These are phyloP conservation scores for Zygaena filipendulae DNA, from an alignment of 2,888 invertebrate species.

Conservation along the genomic window DNA sequence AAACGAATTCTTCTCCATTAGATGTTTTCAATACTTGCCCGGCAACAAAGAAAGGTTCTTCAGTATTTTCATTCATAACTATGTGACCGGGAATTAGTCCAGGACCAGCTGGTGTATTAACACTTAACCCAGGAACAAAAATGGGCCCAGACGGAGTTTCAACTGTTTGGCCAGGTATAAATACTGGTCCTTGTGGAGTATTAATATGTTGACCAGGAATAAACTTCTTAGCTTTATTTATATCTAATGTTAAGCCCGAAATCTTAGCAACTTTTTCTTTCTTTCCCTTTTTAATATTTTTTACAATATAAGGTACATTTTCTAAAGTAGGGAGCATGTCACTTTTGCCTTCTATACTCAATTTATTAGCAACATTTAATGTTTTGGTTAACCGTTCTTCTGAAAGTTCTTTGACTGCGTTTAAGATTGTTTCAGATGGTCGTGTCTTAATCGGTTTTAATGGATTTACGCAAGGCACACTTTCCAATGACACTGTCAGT, in stretches of 20 bases:
- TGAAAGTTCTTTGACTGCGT: conserved; percentile 63
- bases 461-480: conserved; percentile 71
- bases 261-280: conserved; percentile 70
- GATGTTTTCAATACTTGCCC: conserved; percentile 74
- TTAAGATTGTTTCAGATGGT: conserved; percentile 51
- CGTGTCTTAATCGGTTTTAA: conserved; percentile 65
- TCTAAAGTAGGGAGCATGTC: conserved; percentile 71
- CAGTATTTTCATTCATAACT: conserved; percentile 66
- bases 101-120: conserved; percentile 74
- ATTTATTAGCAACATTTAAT: conserved; percentile 68
- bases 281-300: conserved; percentile 69
- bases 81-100: conserved; percentile 80
- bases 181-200: conserved; percentile 75
- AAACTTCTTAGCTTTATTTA: conserved; percentile 75
- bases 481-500: conserved; percentile 66
- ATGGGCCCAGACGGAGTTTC: conserved; percentile 73
- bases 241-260: conserved; percentile 72
- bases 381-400: conserved; percentile 69
- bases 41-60: conserved; percentile 74
- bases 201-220: conserved; percentile 78
- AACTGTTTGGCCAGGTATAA: conserved; percentile 81
- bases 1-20: conserved; percentile 68
- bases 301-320: conserved; percentile 72
- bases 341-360: conserved; percentile 62
- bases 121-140: conserved; percentile 79